Conservation (phyloP, 2,888 invertebrate genomes). For the Lepidocyrtinus sp. region DNA sequence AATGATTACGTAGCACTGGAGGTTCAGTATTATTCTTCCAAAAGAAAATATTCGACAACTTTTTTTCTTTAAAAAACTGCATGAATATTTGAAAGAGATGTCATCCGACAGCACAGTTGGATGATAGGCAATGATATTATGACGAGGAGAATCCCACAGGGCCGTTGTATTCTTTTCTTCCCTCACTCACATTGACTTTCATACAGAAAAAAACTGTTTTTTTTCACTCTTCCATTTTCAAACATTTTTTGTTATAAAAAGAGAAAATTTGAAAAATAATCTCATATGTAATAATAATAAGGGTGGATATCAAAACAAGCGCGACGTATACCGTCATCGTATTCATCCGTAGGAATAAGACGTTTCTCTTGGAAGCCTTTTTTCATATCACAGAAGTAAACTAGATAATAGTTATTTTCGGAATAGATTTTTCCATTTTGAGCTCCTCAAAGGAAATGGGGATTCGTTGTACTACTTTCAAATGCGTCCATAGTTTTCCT, state of each 20-base stretch:
- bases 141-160: constrained; percentile 60
- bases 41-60: constrained; percentile 50
- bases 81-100: constrained; percentile 63
- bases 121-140: constrained; percentile 63
- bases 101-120: constrained; percentile 62
- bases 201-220: constrained; percentile 26
- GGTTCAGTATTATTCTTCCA: not conserved
- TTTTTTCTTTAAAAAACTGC: constrained; percentile 37
- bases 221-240: constrained; percentile 37
- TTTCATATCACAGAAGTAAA: constrained; percentile 49
- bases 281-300: constrained; percentile 15
- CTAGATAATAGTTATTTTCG: constrained; percentile 54
- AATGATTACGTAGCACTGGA: not conserved
- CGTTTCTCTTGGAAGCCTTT: not conserved
- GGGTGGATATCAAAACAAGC: not conserved
- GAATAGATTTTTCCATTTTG: constrained; percentile 55
- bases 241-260: constrained; percentile 37
- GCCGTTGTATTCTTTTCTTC: constrained; percentile 54
- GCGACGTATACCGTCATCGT: constrained; percentile 61
- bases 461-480: constrained; percentile 44
- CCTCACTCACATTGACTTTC: constrained; percentile 31
- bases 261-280: not conserved
- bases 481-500: no score
- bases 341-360: constrained; percentile 45
- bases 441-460: constrained; percentile 47